Conservation (phyloP, 2,113 vertebrate genomes). For the Cyprinodon brontotheroides region DNA sequence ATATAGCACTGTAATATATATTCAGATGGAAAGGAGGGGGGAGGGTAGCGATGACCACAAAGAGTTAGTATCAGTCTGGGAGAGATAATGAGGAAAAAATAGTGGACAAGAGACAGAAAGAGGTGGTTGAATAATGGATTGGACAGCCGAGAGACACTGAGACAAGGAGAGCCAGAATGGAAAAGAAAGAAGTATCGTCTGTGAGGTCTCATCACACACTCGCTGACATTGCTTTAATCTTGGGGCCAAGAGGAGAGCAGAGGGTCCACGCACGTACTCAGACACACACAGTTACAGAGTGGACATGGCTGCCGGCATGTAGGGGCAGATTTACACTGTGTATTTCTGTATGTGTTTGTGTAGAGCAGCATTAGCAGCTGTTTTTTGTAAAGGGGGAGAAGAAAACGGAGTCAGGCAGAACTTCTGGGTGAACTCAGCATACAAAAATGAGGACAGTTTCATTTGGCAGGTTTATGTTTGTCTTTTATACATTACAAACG, state of each 20-base stretch:
- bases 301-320: conserved; percentile 24
- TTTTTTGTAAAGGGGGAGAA: conserved; percentile 8
- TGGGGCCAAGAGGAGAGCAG: conserved; percentile 63
- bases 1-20: conserved; percentile 33
- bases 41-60: conserved; percentile 20
- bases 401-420: conserved; percentile 1
- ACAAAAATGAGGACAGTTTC: conserved; percentile 41
- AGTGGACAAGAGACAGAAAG: conserved; percentile 49
- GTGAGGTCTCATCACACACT: conserved; percentile 79
- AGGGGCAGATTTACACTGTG: conserved; percentile 36
- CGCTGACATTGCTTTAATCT: conserved; percentile 74
- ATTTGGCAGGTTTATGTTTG: conserved; percentile 52
- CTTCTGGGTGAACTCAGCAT: conserved; percentile 43
- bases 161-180: conserved; percentile 58
- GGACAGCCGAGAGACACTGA: conserved; percentile 57
- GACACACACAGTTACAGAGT: conserved; percentile 17
- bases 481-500: not conserved
- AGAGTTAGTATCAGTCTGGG: conserved; percentile 48
- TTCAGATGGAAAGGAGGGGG: conserved; percentile 34
- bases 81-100: conserved; percentile 58
- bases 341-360: conserved; percentile 2
- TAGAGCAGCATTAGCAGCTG: not conserved
- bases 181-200: conserved; percentile 65
- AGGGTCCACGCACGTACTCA: conserved; percentile 32
- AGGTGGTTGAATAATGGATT: conserved; percentile 67